Base-by-base conservation (phyloP, 2,888 invertebrate species). In the Amphimallon solstitiale region DNA sequence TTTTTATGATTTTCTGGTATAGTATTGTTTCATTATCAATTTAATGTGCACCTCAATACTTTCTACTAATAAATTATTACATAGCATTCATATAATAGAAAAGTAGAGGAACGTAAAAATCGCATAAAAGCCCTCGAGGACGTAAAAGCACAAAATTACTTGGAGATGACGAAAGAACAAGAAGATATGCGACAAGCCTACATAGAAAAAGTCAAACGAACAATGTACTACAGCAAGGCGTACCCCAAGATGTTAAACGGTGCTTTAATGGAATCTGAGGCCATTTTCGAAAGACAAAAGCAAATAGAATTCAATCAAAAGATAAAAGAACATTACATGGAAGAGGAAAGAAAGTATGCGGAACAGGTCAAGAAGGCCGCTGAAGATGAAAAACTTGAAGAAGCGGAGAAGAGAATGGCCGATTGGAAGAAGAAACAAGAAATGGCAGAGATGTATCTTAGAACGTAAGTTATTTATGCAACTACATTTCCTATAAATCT, bases 221-320 rank as follows among this genome's bases (percentile, higher is more conserved):
- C 72, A 23, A 75, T 79, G 63, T 78, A 76, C 67, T 74, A 75
- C 71, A 71, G 73, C 1, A 73, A 75, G 35, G 78, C 78, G 37
- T 73, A 76, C 64, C 77, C 81, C 9, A 78, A 75, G 68, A 71
- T 74, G 35, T 54, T 82, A 5, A 79, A 77, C 3, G 76, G 78
- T 29, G 80, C 81, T 3, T 72, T 80, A 12, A 61, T 80, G 10
- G 63, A 74, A 12, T 73, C 79, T 9, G 79, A 81, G 72, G 75
- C 78, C 3, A 54, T 79, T 5, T 75, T 74, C 65, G 80, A 81
- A 72, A 71, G 81, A 38, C 74, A 77, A 19, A 77, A 76, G 61
- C 81, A 82, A 69, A 70, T 74, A 10, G 78, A 81, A 67, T 76
- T 81, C 14, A 69, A 74, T 9, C 61, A 77, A 9, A 71, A 69